These are phyloP conservation scores for Acropora tenuis DNA, from an alignment of 64 coral and sea anemone genomes.

Conservation along the genomic window DNA sequence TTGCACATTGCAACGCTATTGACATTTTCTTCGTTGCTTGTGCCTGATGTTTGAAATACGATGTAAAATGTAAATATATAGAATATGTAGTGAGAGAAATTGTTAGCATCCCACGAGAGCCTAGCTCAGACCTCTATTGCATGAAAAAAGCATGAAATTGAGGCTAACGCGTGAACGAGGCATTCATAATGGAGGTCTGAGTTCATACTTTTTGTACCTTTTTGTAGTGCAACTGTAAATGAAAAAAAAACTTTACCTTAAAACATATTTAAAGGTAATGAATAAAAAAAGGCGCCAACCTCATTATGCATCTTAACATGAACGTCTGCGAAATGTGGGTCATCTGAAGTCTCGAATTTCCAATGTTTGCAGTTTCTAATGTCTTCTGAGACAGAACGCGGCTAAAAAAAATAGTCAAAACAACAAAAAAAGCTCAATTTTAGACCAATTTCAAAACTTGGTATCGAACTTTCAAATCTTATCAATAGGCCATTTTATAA, in stretches of 20 bases:
- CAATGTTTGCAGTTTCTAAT: conserved; percentile 66
- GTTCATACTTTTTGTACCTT: no score
- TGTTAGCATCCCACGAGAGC: background rate
- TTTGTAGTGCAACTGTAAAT: no score
- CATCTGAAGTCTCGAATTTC: conserved; percentile 54
- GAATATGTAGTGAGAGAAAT: no score
- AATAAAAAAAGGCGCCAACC: background rate
- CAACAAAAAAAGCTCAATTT: background rate
- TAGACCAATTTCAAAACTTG: no score
- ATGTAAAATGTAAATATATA: background rate
- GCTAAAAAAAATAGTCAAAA: background rate
- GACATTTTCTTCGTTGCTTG: conserved; percentile 54
- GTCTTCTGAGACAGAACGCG: conserved; percentile 7
- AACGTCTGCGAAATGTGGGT: conserved; percentile 50
- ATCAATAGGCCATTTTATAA: no score
- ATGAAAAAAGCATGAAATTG: no score
- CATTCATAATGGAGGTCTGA: no score
- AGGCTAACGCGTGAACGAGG: no score
- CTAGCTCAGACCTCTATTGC: no score
- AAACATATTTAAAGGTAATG: background rate
- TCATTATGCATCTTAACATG: conserved; percentile 27
- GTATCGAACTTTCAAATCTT: no score
- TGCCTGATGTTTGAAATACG: background rate
- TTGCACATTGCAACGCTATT: conserved; percentile 46
- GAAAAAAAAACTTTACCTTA: no score